phyloP scores from a whole-genome alignment of 2,888 invertebrate species.

The Hemithea aestivaria region DNA sequence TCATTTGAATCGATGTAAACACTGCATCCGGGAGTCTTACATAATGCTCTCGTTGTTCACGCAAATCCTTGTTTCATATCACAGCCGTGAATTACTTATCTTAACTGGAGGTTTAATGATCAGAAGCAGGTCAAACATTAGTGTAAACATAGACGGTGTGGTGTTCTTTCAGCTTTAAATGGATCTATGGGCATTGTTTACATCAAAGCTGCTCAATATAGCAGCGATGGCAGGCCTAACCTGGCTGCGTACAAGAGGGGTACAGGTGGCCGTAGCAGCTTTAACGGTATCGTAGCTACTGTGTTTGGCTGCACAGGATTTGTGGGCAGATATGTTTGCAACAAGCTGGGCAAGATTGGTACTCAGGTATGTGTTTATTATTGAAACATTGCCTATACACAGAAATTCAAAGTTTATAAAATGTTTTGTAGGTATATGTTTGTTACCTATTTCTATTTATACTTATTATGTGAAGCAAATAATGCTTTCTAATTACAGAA shows the following conservation, averaged over 20 bases:
- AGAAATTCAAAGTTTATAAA: too few relatives aligned
- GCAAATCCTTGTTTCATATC: constrained; percentile 6
- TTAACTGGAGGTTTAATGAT: too few relatives aligned
- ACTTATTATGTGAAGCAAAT: too few relatives aligned
- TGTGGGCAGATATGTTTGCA: constrained; percentile 92
- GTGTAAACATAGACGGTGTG: background rate
- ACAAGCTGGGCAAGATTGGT: constrained; percentile 92
- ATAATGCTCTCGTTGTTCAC: constrained; percentile 43
- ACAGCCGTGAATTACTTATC: background rate
- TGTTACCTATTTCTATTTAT: too few relatives aligned
- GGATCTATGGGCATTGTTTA: constrained; percentile 66
- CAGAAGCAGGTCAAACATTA: too few relatives aligned
- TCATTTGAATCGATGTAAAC: constrained; percentile 12
- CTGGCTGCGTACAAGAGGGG: constrained; percentile 86
- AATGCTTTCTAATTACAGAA: too few relatives aligned
- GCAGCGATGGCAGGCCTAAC: constrained; percentile 78
- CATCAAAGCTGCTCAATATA: constrained; percentile 72
- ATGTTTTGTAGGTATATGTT: background rate
- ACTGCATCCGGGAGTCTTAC: constrained; percentile 47
- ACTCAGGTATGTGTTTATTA: constrained; percentile 80
- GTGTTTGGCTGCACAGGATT: constrained; percentile 96
- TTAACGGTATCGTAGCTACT: constrained; percentile 98
- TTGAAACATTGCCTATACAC: too few relatives aligned
- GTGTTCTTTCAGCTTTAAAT: constrained; percentile 52
- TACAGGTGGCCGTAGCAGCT: constrained; percentile 96